These are phyloP conservation scores for Cebidichthys violaceus DNA, from an alignment of 2,113 vertebrate species.

Conservation along the genomic window DNA sequence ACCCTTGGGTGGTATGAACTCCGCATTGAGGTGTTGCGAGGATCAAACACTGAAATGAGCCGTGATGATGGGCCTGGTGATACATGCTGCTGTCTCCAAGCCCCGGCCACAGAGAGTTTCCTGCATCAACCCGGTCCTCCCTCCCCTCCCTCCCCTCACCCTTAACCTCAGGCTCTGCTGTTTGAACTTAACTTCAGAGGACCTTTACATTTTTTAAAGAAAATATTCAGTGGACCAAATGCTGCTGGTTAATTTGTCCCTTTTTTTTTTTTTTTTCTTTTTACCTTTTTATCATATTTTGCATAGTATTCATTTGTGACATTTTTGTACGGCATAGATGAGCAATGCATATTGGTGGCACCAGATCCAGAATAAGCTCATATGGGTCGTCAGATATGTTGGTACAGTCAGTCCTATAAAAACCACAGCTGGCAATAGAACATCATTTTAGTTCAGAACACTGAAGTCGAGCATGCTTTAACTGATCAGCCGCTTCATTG, in stretches of 20 bases:
- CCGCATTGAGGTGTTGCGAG: conserved; percentile 52
- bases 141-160: conserved; percentile 17
- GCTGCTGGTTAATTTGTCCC: conserved; percentile 20
- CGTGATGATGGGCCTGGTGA: conserved; percentile 65
- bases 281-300: not conserved
- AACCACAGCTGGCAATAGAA: not conserved
- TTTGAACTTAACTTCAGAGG: conserved; percentile 66
- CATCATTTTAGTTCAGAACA: not conserved
- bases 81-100: conserved; percentile 56
- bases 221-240: conserved; percentile 15
- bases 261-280: not conserved
- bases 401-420: not conserved
- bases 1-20: conserved; percentile 67
- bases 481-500: not conserved
- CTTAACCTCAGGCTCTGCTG: conserved; percentile 52
- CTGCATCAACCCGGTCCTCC: conserved; percentile 29
- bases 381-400: not conserved
- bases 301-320: not conserved
- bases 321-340: not conserved
- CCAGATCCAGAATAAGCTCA: not conserved
- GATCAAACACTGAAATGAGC: conserved; percentile 76
- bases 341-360: not conserved
- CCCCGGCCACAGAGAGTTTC: conserved; percentile 46
- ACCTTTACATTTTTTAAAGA: conserved; percentile 31
- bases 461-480: not conserved